Evolutionary conservation across 1,140 invertebrate genomes (phyloP), one percentile per base, ranked within the genome.

Genomic region (Drosophila kurseongensis): DNA sequence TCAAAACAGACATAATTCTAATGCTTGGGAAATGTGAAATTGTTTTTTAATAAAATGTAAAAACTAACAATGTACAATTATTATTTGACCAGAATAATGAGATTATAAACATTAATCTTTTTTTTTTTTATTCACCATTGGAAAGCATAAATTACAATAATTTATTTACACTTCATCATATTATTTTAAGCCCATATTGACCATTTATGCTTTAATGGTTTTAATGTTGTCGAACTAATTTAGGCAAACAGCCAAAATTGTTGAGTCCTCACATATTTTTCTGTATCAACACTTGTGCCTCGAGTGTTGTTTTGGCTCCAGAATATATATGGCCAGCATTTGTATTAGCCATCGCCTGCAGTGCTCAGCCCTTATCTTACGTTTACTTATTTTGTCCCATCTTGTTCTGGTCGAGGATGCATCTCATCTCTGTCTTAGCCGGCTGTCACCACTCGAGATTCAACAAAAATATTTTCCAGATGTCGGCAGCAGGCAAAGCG

Each of bases 391-490:
- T 41, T 50, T 18, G 35, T 42, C n/a, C 23, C 23, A 23, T 14
- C 52, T 56, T 40, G 65, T 41, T 18, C 68, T 23, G 36, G 23
- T 58, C 52, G 38, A 71, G 68, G 68, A 72, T 48, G 42, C 79
- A 80, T 80, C 78, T 71, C 67, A 80, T 80, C 78, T 69, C 32
- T 41, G 60, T 59, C 62, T 75, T 80, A 59, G 62, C 55, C 73
- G 56, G 73, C 73, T 73, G 78, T 57, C 65, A 60, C 27, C 52
- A 73, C 71, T 80, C 36, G 75, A 88, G 72, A 89, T 66, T 88
- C 75, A 88, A 77, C 84, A 76, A 76, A 86, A 89, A 80, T 88
- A 83, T 76, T 72, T 82, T 75, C 52, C 59, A 66, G 60, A 61
- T 83, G 83, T 88, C 83, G 79, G 18, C n/a, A 38, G 48, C 81